A percentile compares a stretch with the other conserved stretches of the same genome.
phyloP scores from a whole-genome alignment of 2,797 vertebrate species.

The Zenarchopterus dispar region DNA sequence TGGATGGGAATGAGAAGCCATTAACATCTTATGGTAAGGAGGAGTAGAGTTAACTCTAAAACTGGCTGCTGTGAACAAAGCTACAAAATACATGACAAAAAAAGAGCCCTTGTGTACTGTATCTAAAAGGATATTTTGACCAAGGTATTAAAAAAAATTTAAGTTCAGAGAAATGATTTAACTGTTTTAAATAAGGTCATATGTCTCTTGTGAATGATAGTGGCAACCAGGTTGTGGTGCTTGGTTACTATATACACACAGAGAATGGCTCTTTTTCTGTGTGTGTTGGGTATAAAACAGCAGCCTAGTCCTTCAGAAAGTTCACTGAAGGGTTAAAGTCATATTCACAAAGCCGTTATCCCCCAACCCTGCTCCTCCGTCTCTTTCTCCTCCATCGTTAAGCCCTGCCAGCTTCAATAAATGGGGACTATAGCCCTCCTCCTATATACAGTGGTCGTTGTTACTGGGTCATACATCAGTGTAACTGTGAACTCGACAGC shows the following conservation, averaged over 20 bases:
- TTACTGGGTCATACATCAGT: slow-evolving; percentile 64
- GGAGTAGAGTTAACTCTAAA: too few relatives aligned
- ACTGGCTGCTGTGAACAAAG: too few relatives aligned
- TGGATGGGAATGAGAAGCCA: too few relatives aligned
- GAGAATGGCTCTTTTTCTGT: background rate
- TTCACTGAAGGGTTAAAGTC: slow-evolving; percentile 41
- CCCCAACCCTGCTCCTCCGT: slow-evolving; percentile 3
- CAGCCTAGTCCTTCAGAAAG: background rate
- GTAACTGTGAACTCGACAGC: slow-evolving; percentile 49
- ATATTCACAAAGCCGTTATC: slow-evolving; percentile 17
- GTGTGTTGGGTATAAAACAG: background rate
- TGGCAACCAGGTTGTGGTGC: background rate
- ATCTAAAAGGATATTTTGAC: too few relatives aligned
- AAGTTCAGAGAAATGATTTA: too few relatives aligned
- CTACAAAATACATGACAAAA: too few relatives aligned
- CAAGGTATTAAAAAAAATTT: too few relatives aligned
- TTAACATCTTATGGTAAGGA: too few relatives aligned
- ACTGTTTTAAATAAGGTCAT: too few relatives aligned
- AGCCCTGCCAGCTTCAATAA: slow-evolving; percentile 60
- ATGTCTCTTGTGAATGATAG: background rate
- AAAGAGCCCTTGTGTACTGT: too few relatives aligned
- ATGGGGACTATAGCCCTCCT: slow-evolving; percentile 24
- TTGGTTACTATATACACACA: background rate
- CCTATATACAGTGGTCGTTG: slow-evolving; percentile 26
- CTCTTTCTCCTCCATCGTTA: slow-evolving; percentile 11